A percentile compares a stretch with the other conserved stretches of the same genome.
These are phyloP conservation scores for Hiodon alosoides DNA, from an alignment of 2,113 vertebrate species.

Conservation along the genomic window DNA sequence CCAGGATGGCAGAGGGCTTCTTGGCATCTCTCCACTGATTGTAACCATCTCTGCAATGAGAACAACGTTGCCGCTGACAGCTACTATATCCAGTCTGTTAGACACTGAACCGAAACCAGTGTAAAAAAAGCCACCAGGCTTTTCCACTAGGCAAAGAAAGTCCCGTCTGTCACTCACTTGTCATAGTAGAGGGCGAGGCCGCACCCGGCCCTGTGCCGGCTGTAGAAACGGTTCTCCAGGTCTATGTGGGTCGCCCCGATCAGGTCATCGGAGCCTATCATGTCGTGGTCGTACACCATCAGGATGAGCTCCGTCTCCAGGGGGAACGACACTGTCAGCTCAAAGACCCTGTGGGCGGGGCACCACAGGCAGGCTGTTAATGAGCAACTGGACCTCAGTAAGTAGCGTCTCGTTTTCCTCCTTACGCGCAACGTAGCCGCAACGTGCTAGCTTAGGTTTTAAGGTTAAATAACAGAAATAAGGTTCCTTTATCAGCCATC, in stretches of 20 bases:
- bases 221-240: slow-evolving; percentile 90
- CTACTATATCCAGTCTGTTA: no score
- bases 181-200: slow-evolving; percentile 78
- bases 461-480: no score
- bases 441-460: no score
- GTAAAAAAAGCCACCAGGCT: no score
- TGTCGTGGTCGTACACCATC: slow-evolving; percentile 78
- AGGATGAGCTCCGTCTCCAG: slow-evolving; percentile 77
- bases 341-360: slow-evolving; percentile 71
- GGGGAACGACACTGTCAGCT: slow-evolving; percentile 81
- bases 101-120: no score
- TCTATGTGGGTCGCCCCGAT: slow-evolving; percentile 86
- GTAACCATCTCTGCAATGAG: slow-evolving; percentile 70
- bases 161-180: slow-evolving; percentile 60
- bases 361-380: neutral
- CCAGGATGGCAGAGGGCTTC: slow-evolving; percentile 77
- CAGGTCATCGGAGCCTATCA: slow-evolving; percentile 81
- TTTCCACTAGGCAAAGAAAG: no score
- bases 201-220: slow-evolving; percentile 77
- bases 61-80: neutral
- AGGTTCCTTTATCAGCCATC: no score
- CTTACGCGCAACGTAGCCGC: no score
- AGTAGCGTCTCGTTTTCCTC: no score
- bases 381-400: neutral
- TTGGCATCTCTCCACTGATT: slow-evolving; percentile 82